These are phyloP conservation scores for Luffia ferchaultella DNA, from an alignment of 2,888 invertebrate genomes.

Conservation along the genomic window DNA sequence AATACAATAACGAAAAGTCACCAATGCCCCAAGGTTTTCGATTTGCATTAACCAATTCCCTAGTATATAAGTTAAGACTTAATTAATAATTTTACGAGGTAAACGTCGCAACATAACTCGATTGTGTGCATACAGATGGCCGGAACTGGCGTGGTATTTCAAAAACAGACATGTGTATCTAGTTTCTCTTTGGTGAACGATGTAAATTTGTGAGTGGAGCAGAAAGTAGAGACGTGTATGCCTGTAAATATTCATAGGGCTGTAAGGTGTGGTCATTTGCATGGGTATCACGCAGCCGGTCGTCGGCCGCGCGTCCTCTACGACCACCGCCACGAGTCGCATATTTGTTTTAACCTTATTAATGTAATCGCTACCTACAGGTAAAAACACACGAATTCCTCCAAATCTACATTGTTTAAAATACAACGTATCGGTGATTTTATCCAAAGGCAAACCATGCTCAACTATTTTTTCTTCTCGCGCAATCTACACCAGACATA, in stretches of 20 bases:
- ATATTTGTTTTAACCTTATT: neutral
- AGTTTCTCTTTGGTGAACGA: neutral
- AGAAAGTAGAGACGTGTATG: neutral
- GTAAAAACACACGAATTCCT: no score
- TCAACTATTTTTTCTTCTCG: no score
- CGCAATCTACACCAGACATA: no score
- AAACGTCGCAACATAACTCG: no score
- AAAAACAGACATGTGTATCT: neutral
- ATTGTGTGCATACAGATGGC: no score
- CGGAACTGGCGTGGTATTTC: neutral
- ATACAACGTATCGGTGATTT: no score
- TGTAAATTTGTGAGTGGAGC: neutral
- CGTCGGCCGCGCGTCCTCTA: slow-evolving; percentile 33
- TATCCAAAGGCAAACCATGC: no score
- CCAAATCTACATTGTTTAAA: neutral
- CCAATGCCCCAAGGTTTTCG: no score
- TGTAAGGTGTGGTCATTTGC: slow-evolving; percentile 23
- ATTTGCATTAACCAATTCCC: no score
- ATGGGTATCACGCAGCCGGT: slow-evolving; percentile 40
- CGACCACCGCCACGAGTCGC: neutral
- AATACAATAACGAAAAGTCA: no score
- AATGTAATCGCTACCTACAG: neutral
- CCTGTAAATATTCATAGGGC: slow-evolving; percentile 44
- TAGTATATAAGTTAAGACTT: no score
- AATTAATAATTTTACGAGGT: no score